Base-by-base conservation (phyloP, 2,797 vertebrate genomes). In the Poeciliopsis gracilis region DNA sequence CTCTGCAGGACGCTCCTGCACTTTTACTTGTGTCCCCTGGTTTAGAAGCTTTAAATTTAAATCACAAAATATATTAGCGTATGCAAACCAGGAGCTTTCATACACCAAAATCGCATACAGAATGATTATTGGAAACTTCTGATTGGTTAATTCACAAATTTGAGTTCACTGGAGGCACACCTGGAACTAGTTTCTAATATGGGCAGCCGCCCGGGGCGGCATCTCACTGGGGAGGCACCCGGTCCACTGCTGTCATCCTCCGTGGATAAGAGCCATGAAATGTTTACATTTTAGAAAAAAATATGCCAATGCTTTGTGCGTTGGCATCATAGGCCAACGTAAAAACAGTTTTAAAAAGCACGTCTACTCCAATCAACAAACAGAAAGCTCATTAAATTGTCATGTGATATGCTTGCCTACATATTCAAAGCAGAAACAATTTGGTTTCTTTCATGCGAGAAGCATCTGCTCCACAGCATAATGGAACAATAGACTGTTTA, bases 401-500 rank as follows among this genome's bases (percentile, higher is more conserved):
- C 12, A 16, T 57, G 15, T 43, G 15, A 41, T 57, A 10, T 57
- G n/a, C 28, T 57, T 74, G 36, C 10, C 43, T 5, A 57, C 43
- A 74, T 41, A 57, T 74, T n/a, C 8, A 57, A 43, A 16, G 36
- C 15, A 25, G 12, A 15, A 46, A 33, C 41, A 23, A 53, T 73
- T 72, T 6, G 18, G 28, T 51, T 72, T 72, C n/a, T 51, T 36
- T 36, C 2, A 7, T 55, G 33, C 20, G 4, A 51, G 20, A 53
- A 28, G 51, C 51, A 28, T 74, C 36, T 74, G 30, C 28, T 72
- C 47, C 18, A 36, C 71, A 20, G 18, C 23, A 7, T 49, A 20
- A 20, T 51, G 72, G 51, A 43, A 74, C 72, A 43, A 55, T 57
- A 57, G 51, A 28, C 51, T 72, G 69, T 33, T 51, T 72, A 20